These are phyloP conservation scores for Phaethon lepturus DNA, from an alignment of 2,113 vertebrate genomes.

Conservation along the genomic window DNA sequence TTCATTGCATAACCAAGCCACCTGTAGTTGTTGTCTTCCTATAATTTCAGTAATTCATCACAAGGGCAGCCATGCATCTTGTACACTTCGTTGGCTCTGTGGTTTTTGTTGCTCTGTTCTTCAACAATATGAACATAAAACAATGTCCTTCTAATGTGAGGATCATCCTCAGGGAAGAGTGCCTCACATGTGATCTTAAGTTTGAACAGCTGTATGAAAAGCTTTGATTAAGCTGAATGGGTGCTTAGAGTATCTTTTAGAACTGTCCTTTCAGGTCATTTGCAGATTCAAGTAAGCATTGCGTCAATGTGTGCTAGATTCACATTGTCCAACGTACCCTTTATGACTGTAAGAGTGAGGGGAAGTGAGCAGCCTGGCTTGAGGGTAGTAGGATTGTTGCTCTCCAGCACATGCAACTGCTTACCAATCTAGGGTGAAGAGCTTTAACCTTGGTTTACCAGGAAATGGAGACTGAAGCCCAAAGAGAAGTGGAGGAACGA, in stretches of 20 bases:
- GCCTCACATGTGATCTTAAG: not conserved
- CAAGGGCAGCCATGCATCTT: not conserved
- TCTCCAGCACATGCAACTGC: not conserved
- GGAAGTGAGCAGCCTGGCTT: not conserved
- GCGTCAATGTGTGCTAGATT: not conserved
- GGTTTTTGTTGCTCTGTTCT: not conserved
- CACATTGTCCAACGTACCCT: not conserved
- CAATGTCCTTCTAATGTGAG: not conserved
- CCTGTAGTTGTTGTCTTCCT: not conserved
- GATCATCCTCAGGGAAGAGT: not conserved
- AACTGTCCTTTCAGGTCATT: not conserved
- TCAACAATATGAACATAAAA: not conserved
- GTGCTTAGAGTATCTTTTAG: not conserved
- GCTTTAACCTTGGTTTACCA: not conserved
- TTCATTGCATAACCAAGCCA: not conserved
- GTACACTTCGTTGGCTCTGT: not conserved
- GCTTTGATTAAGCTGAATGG: not conserved
- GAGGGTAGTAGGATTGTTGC: not conserved
- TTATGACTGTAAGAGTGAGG: not conserved
- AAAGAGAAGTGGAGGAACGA: not conserved
- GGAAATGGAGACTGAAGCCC: not conserved
- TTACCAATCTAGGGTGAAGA: not conserved
- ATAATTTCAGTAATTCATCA: not conserved
- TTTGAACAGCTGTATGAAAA: not conserved
- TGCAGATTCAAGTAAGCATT: not conserved